phyloP scores from a whole-genome alignment of 1,140 invertebrate species.

The Helicoverpa armigera region DNA sequence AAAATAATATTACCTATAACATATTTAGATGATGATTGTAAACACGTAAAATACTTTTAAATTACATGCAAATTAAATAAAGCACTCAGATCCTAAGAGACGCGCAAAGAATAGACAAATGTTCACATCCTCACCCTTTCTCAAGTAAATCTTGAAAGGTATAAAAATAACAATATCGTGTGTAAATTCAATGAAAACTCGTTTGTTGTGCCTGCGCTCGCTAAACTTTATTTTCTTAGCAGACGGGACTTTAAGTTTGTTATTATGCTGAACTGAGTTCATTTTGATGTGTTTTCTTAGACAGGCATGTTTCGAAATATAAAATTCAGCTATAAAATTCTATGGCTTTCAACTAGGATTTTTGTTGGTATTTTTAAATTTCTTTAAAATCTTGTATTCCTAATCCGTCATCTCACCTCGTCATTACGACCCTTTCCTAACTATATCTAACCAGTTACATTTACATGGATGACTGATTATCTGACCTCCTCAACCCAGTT shows the following conservation, averaged over 20 bases:
- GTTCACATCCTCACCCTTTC: not conserved
- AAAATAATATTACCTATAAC: too few species aligned
- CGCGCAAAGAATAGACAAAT: not conserved
- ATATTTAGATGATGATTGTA: too few species aligned
- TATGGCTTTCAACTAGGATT: not conserved
- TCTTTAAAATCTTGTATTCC: not conserved
- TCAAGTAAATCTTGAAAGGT: not conserved
- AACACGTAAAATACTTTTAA: too few species aligned
- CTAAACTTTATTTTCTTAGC: slow-evolving; percentile 37
- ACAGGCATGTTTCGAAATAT: slow-evolving; percentile 17
- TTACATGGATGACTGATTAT: too few species aligned
- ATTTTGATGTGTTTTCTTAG: slow-evolving; percentile 41
- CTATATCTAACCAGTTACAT: too few species aligned
- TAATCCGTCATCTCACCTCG: too few species aligned
- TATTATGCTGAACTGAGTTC: slow-evolving; percentile 33
- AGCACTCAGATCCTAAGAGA: not conserved
- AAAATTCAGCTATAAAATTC: not conserved
- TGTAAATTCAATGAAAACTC: slow-evolving; percentile 47
- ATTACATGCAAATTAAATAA: not conserved
- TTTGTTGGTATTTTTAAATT: not conserved
- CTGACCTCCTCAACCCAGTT: too few species aligned
- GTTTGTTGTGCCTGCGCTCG: slow-evolving; percentile 1
- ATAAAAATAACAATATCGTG: slow-evolving; percentile 26
- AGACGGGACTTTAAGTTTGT: slow-evolving; percentile 29
- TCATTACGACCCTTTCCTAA: too few species aligned